phyloP scores from a whole-genome alignment of 2,888 invertebrate species.

The Cryptus armator region DNA sequence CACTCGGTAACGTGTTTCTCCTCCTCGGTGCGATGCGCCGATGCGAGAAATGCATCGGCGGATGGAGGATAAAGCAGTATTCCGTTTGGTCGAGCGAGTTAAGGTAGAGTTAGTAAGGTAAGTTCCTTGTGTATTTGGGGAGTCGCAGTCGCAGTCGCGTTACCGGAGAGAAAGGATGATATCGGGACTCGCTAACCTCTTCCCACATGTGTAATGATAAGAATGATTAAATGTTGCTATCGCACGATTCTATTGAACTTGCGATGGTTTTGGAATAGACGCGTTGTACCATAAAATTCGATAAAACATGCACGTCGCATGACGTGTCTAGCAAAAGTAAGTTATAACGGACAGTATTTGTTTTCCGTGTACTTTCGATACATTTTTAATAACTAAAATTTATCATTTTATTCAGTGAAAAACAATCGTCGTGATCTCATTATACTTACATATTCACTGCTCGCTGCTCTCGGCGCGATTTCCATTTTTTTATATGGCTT shows the following conservation, averaged over 20 bases:
- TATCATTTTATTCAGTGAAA: conserved; percentile 44
- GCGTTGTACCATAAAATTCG: not conserved
- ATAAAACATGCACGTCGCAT: not conserved
- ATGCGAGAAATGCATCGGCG: too few species aligned
- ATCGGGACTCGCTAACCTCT: not conserved
- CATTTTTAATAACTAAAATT: conserved; percentile 14
- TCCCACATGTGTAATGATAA: not conserved
- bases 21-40: too few species aligned
- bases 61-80: too few species aligned
- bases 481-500: conserved; percentile 88
- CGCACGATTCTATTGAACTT: not conserved
- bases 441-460: conserved; percentile 73
- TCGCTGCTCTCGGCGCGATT: conserved; percentile 79
- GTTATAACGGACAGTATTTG: not conserved
- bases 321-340: conserved; percentile 29
- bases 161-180: not conserved
- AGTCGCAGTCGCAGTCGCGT: not conserved
- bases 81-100: too few species aligned
- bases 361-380: not conserved
- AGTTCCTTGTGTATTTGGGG: not conserved
- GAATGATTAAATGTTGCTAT: not conserved
- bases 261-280: not conserved
- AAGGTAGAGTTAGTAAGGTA: not conserved
- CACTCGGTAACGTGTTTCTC: too few species aligned
- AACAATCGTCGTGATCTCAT: conserved; percentile 32